phyloP scores from a whole-genome alignment of 2,888 invertebrate genomes.

The Alloscopus bannaensis region DNA sequence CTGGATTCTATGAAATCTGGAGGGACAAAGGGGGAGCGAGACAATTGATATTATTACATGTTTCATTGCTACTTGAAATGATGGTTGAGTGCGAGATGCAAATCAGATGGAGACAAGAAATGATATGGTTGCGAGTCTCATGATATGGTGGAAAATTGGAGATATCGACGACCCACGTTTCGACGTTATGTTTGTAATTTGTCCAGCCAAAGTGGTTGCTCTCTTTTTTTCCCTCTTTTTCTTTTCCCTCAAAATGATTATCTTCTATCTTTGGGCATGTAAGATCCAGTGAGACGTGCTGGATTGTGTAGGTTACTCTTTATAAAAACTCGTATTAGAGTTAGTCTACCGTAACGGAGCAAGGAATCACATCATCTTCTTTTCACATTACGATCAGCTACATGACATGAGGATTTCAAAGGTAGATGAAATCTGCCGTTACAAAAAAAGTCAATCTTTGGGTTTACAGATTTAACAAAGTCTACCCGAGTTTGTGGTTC shows the following conservation, averaged over 20 bases:
- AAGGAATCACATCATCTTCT: constrained; percentile 29
- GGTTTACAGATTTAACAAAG: constrained; percentile 7
- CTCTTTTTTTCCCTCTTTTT: no score
- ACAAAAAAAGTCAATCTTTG: constrained; percentile 46
- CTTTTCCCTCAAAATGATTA: constrained; percentile 47
- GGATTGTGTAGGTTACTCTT: constrained; percentile 37
- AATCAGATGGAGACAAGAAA: constrained; percentile 53
- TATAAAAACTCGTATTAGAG: constrained; percentile 40
- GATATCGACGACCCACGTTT: constrained; percentile 64
- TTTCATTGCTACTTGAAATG: constrained; percentile 59
- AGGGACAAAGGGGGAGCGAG: constrained; percentile 45
- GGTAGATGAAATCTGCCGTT: constrained; percentile 42
- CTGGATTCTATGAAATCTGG: constrained; percentile 49
- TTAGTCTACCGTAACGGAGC: constrained; percentile 54
- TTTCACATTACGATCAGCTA: constrained; percentile 34
- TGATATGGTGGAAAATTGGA: constrained; percentile 49
- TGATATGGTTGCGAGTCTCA: constrained; percentile 46
- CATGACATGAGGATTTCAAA: constrained; percentile 40
- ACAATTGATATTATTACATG: constrained; percentile 60
- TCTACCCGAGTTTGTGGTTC: neutral
- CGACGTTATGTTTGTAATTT: constrained; percentile 64
- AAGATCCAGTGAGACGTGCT: constrained; percentile 35
- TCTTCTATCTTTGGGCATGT: neutral
- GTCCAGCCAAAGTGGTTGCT: no score
- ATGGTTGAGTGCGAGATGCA: constrained; percentile 43